A percentile compares a stretch with the other conserved stretches of the same genome.
phyloP scores from a whole-genome alignment of 1,140 invertebrate species.

The Drusus annulatus region DNA sequence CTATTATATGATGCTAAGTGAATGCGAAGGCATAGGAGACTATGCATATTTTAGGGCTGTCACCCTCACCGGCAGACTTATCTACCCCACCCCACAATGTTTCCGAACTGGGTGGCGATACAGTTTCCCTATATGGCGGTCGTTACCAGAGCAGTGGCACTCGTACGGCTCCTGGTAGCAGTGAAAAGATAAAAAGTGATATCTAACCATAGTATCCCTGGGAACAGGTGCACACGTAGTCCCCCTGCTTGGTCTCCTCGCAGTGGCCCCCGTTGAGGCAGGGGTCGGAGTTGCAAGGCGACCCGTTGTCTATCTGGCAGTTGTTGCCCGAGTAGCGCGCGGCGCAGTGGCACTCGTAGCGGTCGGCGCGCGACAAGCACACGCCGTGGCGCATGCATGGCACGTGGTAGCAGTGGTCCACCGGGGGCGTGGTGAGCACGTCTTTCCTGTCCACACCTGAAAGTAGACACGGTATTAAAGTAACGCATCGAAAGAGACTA shows the following conservation, averaged over 20 bases:
- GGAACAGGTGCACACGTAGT: slow-evolving; percentile 83
- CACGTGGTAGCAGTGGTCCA: slow-evolving; percentile 82
- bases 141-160: no score
- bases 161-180: no score
- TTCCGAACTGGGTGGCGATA: no score
- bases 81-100: no score
- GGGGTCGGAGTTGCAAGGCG: slow-evolving; percentile 79
- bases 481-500: no score
- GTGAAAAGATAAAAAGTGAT: neutral
- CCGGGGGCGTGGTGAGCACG: slow-evolving; percentile 70
- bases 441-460: slow-evolving; percentile 69
- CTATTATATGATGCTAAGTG: no score
- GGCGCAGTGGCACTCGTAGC: slow-evolving; percentile 85
- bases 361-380: slow-evolving; percentile 81
- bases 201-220: slow-evolving; percentile 78
- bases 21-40: no score
- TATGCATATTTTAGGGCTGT: no score
- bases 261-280: slow-evolving; percentile 87
- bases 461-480: slow-evolving; percentile 37
- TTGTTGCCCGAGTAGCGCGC: slow-evolving; percentile 87
- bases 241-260: slow-evolving; percentile 79
- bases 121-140: no score
- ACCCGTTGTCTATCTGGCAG: slow-evolving; percentile 84
- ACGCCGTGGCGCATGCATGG: slow-evolving; percentile 87
- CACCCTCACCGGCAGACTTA: no score